Percentiles rank a stretch among this genome's conserved stretches.
Conservation (phyloP, 2,888 invertebrate genomes). For the Pollenia angustigena region DNA sequence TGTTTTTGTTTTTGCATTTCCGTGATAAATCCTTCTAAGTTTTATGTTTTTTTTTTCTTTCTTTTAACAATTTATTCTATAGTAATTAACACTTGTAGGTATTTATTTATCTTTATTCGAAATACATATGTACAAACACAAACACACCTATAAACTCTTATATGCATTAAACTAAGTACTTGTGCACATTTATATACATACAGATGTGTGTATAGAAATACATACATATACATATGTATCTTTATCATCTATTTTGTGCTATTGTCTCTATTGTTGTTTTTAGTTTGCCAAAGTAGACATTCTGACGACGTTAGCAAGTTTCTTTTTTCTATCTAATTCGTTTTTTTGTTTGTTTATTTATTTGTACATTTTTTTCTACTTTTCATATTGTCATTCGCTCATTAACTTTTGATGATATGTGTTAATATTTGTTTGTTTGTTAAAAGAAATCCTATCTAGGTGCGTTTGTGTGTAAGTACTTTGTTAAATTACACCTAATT, state of each 20-base stretch:
- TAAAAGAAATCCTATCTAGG: slow-evolving; percentile 29
- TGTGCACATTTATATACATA: too few relatives aligned
- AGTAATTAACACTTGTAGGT: slow-evolving; percentile 67
- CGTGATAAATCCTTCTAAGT: slow-evolving; percentile 24
- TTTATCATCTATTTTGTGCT: slow-evolving; percentile 23
- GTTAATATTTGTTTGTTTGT: not conserved
- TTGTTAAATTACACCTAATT: too few relatives aligned
- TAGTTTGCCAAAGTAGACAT: slow-evolving; percentile 72
- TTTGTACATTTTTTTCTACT: slow-evolving; percentile 33
- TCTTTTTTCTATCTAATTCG: slow-evolving; percentile 2
- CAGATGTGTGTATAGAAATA: not conserved
- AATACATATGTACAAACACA: not conserved
- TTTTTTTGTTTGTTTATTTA: slow-evolving; percentile 21
- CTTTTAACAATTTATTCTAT: slow-evolving; percentile 19
- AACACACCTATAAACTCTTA: not conserved
- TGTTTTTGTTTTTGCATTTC: not conserved
- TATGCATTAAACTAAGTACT: too few relatives aligned
- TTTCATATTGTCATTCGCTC: slow-evolving; percentile 58
- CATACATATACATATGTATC: slow-evolving; percentile 4
- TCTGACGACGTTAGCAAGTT: slow-evolving; percentile 74
- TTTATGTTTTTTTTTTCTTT: slow-evolving; percentile 25
- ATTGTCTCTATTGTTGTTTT: slow-evolving; percentile 43
- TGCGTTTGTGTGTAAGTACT: slow-evolving; percentile 17
- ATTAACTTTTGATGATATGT: slow-evolving; percentile 55
- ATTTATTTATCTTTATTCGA: slow-evolving; percentile 47